Base-by-base conservation (phyloP, 2,888 invertebrate species). In the Dolomedes plantarius region DNA sequence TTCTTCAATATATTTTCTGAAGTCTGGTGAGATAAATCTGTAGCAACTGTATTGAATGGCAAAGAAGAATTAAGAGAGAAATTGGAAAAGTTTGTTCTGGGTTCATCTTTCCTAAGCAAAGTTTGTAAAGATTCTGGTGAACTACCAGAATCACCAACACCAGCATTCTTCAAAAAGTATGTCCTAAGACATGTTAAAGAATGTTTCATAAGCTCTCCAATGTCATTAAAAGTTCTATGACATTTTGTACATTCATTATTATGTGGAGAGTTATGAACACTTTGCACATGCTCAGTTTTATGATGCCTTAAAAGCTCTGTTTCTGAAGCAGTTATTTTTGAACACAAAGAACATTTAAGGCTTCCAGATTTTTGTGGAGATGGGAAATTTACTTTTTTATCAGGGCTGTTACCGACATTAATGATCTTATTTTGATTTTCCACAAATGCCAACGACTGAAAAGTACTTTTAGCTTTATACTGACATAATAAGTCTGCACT, bases 201-300 rank as follows among this genome's bases (percentile, higher is more conserved):
- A 68, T 85, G 83, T 23, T 68, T 77, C n/a, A 67, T 41, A 56
- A 50, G 77, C 29, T 85, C 83, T 28, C 29, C 50, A n/a, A 36
- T 56, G 56, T 67, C 67, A 56, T n/a, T 50, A 19, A 85, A 85
- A 19, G 31, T 77, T 28, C 27, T 19, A 19, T 71, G 41, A 50
- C 80, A 80, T n/a, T 56, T 73, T 16, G 29, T 67, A 39, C 80
- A 80, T 16, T 32, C 32, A 28, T 32, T 50, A 28, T 46, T 80
- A 23, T 65, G 19, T 9, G 46, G 28, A 28, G 73, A 36, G 13
- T 67, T 80, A 11, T 56, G 29, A n/a, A 13, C 56, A 50, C 29
- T 39, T 41, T 23, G 13, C 23, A n/a, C 11, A 36, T 80, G 67
- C 1, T 74, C 80, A 73, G 11, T 28, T 31, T 68, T 62, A 64